Evolutionary conservation across 2,113 vertebrate genomes (phyloP), one percentile per base, ranked within the genome.

Genomic region (Myxocyprinus asiaticus): DNA sequence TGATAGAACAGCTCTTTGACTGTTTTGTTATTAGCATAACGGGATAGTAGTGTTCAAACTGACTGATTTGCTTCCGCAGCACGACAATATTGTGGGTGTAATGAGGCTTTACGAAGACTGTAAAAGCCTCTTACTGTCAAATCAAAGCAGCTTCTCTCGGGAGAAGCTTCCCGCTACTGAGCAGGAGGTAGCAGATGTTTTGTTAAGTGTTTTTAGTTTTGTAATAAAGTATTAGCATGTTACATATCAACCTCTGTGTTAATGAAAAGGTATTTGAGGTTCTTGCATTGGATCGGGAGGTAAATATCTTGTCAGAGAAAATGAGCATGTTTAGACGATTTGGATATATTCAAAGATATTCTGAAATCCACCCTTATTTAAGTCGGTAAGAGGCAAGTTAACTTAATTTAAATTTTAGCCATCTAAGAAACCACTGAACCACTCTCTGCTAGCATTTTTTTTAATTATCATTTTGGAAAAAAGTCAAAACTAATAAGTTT

Each of bases 81-180:
- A 42, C n/a, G 58, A 78, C 61, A 74, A 81, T 79, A 74, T 74
- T 65, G 42, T 65, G 56, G 67, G 74, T 63, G 58, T 69, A 84
- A 81, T 76, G 71, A 84, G 65, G 75, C 77, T 61, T 53, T 64
- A 47, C 43, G 2, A 9, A 77, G 66, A 76, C 44, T 65, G 64
- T 68, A 66, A 62, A 77, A 81, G 69, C 69, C 74, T 80, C 70
- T 84, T 71, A 82, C 17, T 76, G 68, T 71, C 75, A 67, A 59
- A 67, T 80, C 44, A 74, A 61, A 48, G 64, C 64, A 53, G 43
- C 58, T 66, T 48, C 61, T 74, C 75, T 56, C 17, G n/a, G 67
- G 58, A 77, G 72, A 79, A 79, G 51, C 58, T 63, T 75, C 72
- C 45, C 11, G 11, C 59, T 44, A 55, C 8, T 9, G 12, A 15